Percentiles rank a stretch among this genome's conserved stretches.
These are phyloP conservation scores for Gallinago jamesoni DNA, from an alignment of 2,113 vertebrate species.

Conservation along the genomic window DNA sequence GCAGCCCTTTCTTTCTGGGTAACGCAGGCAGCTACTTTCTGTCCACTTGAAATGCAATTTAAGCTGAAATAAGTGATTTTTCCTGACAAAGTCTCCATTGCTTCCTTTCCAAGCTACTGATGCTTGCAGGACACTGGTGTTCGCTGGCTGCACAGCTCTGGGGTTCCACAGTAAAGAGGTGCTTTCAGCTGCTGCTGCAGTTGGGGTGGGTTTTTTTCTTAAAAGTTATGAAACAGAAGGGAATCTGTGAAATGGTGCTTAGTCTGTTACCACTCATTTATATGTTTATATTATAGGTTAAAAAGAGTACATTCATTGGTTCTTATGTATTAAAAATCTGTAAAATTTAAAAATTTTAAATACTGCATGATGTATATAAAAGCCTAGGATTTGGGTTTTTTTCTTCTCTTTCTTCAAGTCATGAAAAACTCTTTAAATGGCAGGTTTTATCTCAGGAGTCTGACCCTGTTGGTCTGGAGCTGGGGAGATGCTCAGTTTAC, in stretches of 20 bases:
- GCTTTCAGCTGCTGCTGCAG: background rate
- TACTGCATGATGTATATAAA: background rate
- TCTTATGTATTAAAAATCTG: background rate
- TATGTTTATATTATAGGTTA: background rate
- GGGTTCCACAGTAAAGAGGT: background rate
- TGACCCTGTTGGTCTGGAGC: background rate
- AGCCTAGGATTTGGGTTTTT: background rate
- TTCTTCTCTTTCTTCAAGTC: background rate
- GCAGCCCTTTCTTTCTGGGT: background rate
- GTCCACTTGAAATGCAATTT: background rate
- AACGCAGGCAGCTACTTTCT: fast-evolving
- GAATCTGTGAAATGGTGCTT: background rate
- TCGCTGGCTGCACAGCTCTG: fast-evolving
- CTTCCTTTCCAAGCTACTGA: background rate
- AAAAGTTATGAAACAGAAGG: background rate
- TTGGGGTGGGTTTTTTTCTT: background rate
- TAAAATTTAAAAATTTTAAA: background rate
- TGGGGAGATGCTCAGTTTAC: background rate
- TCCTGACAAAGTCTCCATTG: background rate
- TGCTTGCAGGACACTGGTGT: background rate
- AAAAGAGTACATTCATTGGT: background rate
- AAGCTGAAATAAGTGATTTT: background rate
- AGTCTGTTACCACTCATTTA: background rate
- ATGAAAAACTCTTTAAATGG: background rate
- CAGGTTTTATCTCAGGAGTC: background rate